These are phyloP conservation scores for Adelphocoris suturalis DNA, from an alignment of 2,888 invertebrate genomes.

Conservation along the genomic window DNA sequence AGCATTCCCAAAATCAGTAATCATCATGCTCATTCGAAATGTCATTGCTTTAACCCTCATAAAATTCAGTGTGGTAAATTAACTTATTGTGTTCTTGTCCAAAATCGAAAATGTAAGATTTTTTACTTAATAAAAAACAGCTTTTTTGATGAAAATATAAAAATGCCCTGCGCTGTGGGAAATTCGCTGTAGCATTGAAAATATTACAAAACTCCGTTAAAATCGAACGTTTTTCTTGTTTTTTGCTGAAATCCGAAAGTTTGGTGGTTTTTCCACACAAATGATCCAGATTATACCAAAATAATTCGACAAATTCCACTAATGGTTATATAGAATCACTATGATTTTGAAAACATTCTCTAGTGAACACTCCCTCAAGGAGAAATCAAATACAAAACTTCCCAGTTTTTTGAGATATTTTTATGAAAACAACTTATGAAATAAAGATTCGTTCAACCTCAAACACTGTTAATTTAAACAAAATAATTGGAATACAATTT, in stretches of 20 bases:
- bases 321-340: no score
- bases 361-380: no score
- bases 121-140: no score
- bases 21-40: neutral
- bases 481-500: no score
- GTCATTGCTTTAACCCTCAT: constrained; percentile 6
- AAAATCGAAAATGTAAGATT: neutral
- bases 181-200: constrained; percentile 16
- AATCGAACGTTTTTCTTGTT: no score
- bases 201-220: neutral
- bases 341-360: no score
- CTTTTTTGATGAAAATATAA: neutral
- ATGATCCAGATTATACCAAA: neutral
- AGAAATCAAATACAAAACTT: no score
- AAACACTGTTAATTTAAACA: no score
- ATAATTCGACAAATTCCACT: neutral
- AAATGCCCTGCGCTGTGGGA: constrained; percentile 32
- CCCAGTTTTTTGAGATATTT: no score
- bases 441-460: no score
- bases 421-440: no score
- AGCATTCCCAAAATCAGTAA: constrained; percentile 5
- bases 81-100: neutral
- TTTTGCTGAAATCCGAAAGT: neutral
- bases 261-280: neutral
- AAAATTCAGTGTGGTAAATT: constrained; percentile 17